Conservation (phyloP, 2,113 vertebrate genomes). For the Oxyura jamaicensis region DNA sequence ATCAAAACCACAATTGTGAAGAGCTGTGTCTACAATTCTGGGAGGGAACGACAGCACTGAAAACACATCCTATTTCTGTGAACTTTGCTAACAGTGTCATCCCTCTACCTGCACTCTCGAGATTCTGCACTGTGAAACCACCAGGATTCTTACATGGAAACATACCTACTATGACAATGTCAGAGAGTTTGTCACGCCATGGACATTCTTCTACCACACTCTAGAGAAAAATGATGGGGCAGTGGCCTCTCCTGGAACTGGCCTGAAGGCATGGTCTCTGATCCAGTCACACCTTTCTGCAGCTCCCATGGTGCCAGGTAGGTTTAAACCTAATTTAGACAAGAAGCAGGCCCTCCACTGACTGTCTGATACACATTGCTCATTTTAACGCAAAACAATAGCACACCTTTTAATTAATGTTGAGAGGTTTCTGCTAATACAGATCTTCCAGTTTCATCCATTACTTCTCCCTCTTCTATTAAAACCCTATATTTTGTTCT, state of each 20-base stretch:
- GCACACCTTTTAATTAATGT: not conserved
- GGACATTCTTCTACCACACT: not conserved
- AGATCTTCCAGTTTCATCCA: not conserved
- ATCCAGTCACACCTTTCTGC: not conserved
- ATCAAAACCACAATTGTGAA: not conserved
- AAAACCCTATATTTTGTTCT: not conserved
- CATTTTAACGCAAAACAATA: not conserved
- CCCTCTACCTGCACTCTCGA: not conserved
- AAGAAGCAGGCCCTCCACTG: not conserved
- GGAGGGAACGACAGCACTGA: not conserved
- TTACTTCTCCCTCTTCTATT: not conserved
- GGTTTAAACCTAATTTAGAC: not conserved
- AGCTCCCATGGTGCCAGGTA: not conserved
- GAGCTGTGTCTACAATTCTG: not conserved
- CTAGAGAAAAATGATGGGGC: no score
- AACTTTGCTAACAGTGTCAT: not conserved
- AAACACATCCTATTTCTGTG: not conserved
- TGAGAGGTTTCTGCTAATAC: not conserved
- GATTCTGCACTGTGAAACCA: not conserved
- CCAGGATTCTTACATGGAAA: not conserved
- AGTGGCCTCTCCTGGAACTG: not conserved
- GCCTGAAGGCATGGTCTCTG: not conserved
- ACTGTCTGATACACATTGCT: not conserved
- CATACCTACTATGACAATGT: not conserved
- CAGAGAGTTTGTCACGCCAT: not conserved